phyloP scores from a whole-genome alignment of 2,888 invertebrate genomes.

The Apodemia mormo region DNA sequence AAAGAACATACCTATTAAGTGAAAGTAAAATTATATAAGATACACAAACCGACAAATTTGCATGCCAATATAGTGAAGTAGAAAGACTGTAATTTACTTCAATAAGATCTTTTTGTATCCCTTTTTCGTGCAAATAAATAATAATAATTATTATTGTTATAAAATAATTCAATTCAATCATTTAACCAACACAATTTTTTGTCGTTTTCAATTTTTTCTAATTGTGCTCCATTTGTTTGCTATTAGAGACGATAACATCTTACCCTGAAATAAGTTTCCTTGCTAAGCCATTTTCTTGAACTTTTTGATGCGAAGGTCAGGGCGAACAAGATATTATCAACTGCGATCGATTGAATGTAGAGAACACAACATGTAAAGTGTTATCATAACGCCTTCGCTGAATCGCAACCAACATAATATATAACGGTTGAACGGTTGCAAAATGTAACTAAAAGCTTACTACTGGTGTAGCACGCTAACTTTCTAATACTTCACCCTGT shows the following conservation, averaged over 20 bases:
- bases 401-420: neutral
- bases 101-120: too few relatives aligned
- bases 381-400: neutral
- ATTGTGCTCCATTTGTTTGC: neutral
- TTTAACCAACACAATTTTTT: neutral
- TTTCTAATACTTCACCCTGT: neutral
- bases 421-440: neutral
- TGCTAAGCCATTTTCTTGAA: constrained; percentile 7
- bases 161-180: too few relatives aligned
- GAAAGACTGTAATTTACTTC: too few relatives aligned
- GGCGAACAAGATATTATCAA: constrained; percentile 15
- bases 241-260: neutral
- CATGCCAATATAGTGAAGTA: too few relatives aligned
- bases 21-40: too few relatives aligned
- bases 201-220: constrained; percentile 13
- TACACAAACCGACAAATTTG: too few relatives aligned
- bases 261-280: neutral
- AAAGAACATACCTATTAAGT: too few relatives aligned
- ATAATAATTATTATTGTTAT: too few relatives aligned
- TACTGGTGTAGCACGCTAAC: neutral
- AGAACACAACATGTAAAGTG: constrained; percentile 7
- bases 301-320: constrained; percentile 12
- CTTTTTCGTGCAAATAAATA: too few relatives aligned
- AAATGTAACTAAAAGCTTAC: constrained; percentile 4
- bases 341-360: neutral